Conservation (phyloP, 1,140 invertebrate genomes). For the Olivierus martensii region DNA sequence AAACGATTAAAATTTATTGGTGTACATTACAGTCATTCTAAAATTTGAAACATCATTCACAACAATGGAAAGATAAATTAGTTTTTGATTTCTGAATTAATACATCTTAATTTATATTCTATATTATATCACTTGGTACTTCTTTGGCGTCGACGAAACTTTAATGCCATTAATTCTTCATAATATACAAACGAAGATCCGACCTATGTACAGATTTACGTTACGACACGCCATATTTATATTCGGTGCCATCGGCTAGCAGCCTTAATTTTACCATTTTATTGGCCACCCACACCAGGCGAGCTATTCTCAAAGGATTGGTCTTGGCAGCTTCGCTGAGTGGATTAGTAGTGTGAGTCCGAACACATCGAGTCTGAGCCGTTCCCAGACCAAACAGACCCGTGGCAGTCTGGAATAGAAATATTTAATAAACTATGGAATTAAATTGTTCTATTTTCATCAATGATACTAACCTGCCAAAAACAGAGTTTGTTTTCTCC, state of each 20-base stretch:
- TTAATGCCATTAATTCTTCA: too few relatives aligned
- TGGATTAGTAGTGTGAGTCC: constrained; percentile 82
- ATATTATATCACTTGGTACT: too few relatives aligned
- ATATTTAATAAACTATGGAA: too few relatives aligned
- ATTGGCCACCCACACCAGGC: constrained; percentile 81
- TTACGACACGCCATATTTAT: constrained; percentile 37
- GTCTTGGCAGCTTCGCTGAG: constrained; percentile 66
- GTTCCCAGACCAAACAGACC: constrained; percentile 85
- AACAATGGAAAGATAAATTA: too few relatives aligned
- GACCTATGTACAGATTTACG: not conserved
- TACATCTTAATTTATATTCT: too few relatives aligned
- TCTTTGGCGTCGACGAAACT: too few relatives aligned
- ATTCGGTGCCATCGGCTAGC: constrained; percentile 82
- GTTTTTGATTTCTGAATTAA: too few relatives aligned
- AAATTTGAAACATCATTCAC: too few relatives aligned
- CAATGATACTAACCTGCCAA: constrained; percentile 84
- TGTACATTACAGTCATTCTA: too few relatives aligned
- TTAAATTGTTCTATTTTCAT: too few relatives aligned
- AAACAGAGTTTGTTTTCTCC: constrained; percentile 92
- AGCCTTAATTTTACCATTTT: constrained; percentile 72
- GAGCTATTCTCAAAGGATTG: constrained; percentile 68
- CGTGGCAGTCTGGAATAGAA: constrained; percentile 42
- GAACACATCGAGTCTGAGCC: constrained; percentile 78
- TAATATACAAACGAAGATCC: too few relatives aligned
- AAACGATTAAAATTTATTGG: too few relatives aligned